These are phyloP conservation scores for Micropoecilia bifurca DNA, from an alignment of 2,797 vertebrate genomes.

Conservation along the genomic window DNA sequence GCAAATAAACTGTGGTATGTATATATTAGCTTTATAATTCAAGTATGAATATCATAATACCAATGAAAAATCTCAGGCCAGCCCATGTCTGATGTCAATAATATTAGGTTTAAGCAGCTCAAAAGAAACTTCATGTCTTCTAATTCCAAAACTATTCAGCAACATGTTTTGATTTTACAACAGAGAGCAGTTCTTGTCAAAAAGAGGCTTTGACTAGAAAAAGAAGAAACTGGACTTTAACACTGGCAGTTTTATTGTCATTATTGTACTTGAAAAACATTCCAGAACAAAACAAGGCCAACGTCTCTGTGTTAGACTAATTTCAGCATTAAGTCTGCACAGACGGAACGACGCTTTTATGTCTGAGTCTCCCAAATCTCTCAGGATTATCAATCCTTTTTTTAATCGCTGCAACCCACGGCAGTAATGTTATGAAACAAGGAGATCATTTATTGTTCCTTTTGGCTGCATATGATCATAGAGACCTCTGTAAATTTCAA, in stretches of 20 bases:
- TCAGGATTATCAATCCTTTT: constrained; percentile 1
- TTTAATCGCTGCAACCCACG: neutral
- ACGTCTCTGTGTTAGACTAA: neutral
- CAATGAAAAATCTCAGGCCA: neutral
- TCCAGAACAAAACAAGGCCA: neutral
- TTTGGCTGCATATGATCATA: neutral
- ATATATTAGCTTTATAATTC: neutral
- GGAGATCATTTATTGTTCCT: neutral
- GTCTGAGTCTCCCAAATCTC: neutral
- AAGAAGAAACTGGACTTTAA: neutral
- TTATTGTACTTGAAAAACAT: constrained; percentile 8
- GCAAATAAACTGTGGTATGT: neutral
- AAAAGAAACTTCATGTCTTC: neutral
- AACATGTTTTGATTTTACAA: neutral
- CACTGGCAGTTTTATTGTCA: neutral
- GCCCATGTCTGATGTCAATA: neutral
- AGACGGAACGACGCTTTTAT: neutral
- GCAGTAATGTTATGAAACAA: neutral
- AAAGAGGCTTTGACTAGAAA: neutral
- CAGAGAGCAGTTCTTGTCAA: neutral
- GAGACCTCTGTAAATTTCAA: constrained; percentile 20
- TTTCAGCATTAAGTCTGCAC: neutral
- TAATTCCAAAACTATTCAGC: neutral
- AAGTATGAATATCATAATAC: neutral
- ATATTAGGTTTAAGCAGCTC: neutral